phyloP scores from a whole-genome alignment of 2,888 invertebrate species.

The Theretra japonica region DNA sequence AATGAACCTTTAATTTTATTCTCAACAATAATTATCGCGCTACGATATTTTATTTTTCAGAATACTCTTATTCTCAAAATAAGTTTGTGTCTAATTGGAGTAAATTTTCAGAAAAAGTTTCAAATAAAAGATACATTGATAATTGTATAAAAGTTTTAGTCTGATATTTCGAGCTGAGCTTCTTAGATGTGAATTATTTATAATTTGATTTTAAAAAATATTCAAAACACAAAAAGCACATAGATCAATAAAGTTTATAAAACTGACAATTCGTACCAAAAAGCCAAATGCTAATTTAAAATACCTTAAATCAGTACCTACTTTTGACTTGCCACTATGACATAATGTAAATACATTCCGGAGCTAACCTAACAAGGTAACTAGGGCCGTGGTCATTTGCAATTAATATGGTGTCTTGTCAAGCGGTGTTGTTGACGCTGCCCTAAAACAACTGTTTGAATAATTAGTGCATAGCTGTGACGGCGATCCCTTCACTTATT shows the following conservation, averaged over 20 bases:
- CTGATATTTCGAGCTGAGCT: too few species aligned
- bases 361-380: conserved; percentile 42
- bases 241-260: too few species aligned
- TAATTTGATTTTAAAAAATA: too few species aligned
- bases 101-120: too few species aligned
- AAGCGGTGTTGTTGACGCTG: conserved; percentile 56
- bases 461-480: conserved; percentile 50
- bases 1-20: conserved; percentile 2
- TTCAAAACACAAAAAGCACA: too few species aligned
- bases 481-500: conserved; percentile 39
- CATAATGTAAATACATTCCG: conserved; percentile 29
- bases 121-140: too few species aligned
- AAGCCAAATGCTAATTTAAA: too few species aligned
- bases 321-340: too few species aligned
- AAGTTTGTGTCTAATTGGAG: neutral
- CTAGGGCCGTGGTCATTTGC: conserved; percentile 57
- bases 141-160: too few species aligned
- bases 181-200: too few species aligned
- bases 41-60: neutral
- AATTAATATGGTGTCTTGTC: conserved; percentile 68
- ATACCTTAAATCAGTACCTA: too few species aligned
- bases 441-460: conserved; percentile 71
- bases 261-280: too few species aligned
- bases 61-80: neutral
- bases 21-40: neutral